Base-by-base conservation (phyloP, 1,140 invertebrate genomes). In the Penaeus japonicus region DNA sequence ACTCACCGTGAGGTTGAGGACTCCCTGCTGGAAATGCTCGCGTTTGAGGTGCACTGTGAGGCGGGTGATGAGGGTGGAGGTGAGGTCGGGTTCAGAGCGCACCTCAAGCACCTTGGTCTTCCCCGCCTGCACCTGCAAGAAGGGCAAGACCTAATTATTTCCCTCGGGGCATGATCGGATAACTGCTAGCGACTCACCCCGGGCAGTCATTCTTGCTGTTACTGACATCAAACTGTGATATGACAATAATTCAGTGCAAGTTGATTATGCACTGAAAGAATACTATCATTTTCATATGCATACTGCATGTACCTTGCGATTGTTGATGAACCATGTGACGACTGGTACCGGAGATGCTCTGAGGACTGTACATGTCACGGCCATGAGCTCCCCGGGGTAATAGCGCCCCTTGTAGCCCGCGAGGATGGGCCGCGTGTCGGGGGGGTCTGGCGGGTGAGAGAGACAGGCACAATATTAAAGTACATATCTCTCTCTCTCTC, bases 321-420 rank as follows among this genome's bases (percentile, higher is more conserved):
- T 53, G 30, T 88, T 88, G 79, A 88, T 82, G 79, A 77, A 82
- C 78, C 78, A 88, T 27, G 79, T 70, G 80, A 88, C 27, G 59
- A 53, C n/a, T 17, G 86, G 86, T 17, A n/a, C 20, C 7, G 86
- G 86, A 47, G 82, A 80, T 47, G 79, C 54, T 24, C 86, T 62
- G 39, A 88, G 62, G 10, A 88, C 30, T n/a, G 86, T 88, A 55
- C 86, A 88, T 79, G 73, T 88, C 20, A 54, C 59, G 1, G 59
- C 35, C 79, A 88, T 27, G n/a, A 82, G 59, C 30, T 88, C 86
- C 18, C 86, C 86, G 20, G 79, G 78, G 35, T 73, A 73, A 65
- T 88, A 88, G 32, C 86, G 57, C 7, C 47, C 79, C 62, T 73
- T 82, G 62, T 75, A 88, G 10, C 86, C 86, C 10, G 59, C 62